phyloP scores from a whole-genome alignment of 2,113 vertebrate genomes.

The Hippocampus comes region DNA sequence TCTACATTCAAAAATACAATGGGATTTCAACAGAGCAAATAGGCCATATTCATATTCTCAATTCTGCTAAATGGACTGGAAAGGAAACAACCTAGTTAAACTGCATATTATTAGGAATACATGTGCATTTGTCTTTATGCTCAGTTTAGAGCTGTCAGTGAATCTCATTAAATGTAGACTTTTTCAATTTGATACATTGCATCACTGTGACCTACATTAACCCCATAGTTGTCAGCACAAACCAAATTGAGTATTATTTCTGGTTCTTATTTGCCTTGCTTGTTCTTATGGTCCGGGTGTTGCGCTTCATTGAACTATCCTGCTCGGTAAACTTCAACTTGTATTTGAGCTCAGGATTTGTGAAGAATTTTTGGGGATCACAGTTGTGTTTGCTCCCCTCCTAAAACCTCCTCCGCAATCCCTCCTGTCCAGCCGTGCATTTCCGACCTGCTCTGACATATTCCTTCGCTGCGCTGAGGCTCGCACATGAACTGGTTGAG shows the following conservation, averaged over 20 bases:
- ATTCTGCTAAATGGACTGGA: background rate
- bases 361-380: slow-evolving; percentile 16
- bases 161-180: background rate
- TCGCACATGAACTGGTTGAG: slow-evolving; percentile 63
- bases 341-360: too few relatives aligned
- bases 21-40: background rate
- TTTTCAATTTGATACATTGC: background rate
- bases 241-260: too few relatives aligned
- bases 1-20: background rate
- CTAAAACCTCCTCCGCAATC: slow-evolving; percentile 43
- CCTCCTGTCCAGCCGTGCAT: slow-evolving; percentile 32
- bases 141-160: background rate
- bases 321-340: background rate
- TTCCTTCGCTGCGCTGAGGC: slow-evolving; percentile 25
- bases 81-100: background rate
- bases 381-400: slow-evolving; percentile 56
- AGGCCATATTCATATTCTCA: background rate
- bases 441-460: slow-evolving; percentile 27
- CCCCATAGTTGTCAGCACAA: too few relatives aligned
- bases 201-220: too few relatives aligned
- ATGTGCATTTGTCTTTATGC: background rate
- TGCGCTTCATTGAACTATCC: background rate
- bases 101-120: background rate
- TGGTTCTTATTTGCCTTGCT: background rate
- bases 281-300: background rate